Percentiles rank a stretch among this genome's conserved stretches.
These are phyloP conservation scores for Ochotona princeps DNA, from an alignment of 2,113 vertebrate species.

Conservation along the genomic window DNA sequence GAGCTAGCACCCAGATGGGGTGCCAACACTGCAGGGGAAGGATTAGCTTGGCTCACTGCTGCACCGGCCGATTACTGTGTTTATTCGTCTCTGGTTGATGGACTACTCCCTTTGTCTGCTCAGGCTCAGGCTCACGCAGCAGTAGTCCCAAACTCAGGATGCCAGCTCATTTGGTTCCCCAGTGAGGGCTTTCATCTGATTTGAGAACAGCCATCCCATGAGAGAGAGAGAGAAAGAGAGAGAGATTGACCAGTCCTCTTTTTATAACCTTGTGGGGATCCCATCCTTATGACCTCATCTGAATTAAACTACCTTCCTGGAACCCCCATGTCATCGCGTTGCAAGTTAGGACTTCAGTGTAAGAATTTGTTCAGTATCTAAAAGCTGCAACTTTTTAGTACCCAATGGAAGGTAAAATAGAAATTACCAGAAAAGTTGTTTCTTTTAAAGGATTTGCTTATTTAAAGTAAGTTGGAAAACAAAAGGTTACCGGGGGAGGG, in stretches of 20 bases:
- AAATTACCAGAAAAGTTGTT: neutral
- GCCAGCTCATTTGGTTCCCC: neutral
- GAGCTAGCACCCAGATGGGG: too few relatives aligned
- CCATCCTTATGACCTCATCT: neutral
- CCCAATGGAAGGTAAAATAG: conserved; percentile 1
- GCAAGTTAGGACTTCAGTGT: neutral
- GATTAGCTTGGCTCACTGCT: too few relatives aligned
- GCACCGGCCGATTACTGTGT: neutral
- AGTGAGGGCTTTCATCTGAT: neutral
- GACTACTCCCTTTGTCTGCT: neutral
- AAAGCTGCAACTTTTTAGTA: neutral
- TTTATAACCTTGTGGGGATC: neutral
- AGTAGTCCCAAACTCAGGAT: neutral
- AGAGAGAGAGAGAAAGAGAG: neutral
- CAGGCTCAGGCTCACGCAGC: neutral
- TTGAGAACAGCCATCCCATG: neutral
- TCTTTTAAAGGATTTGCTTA: neutral
- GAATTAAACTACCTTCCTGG: neutral
- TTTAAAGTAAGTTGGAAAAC: conserved; percentile 25
- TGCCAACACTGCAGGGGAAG: too few relatives aligned
- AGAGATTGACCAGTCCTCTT: neutral
- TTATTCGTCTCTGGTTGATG: neutral
- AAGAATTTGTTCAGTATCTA: neutral
- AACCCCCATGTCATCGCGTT: neutral
- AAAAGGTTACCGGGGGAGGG: neutral